Evolutionary conservation across 2,113 vertebrate species (phyloP).

Genomic region (Varanus komodoensis): DNA sequence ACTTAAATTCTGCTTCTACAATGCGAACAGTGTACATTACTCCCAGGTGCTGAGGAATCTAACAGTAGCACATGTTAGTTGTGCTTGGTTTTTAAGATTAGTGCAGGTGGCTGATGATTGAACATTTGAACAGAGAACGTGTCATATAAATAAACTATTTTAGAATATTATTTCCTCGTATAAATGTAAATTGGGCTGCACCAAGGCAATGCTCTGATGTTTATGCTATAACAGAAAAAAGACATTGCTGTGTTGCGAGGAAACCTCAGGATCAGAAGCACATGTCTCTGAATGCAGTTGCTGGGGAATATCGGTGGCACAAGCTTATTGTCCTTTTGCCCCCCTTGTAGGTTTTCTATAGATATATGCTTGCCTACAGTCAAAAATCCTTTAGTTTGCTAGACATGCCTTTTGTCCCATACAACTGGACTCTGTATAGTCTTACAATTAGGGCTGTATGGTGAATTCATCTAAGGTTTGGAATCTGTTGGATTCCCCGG

Average conservation of each 20-base stretch:
- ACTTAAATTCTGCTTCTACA: neutral
- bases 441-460: too few relatives aligned
- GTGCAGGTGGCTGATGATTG: constrained; percentile 6
- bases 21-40: neutral
- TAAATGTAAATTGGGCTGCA: constrained; percentile 45
- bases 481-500: too few relatives aligned
- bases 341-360: neutral
- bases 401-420: neutral
- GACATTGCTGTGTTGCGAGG: neutral
- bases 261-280: too few relatives aligned
- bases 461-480: too few relatives aligned
- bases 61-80: constrained; percentile 22
- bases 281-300: neutral
- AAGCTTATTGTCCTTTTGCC: neutral
- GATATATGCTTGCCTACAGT: neutral
- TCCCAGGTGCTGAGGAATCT: neutral
- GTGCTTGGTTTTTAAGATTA: constrained; percentile 26
- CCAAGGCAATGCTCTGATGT: constrained; percentile 25
- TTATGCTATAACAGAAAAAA: neutral
- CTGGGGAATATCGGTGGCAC: neutral
- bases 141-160: constrained; percentile 22
- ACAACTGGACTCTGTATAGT: neutral
- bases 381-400: neutral
- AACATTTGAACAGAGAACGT: constrained; percentile 44
- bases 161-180: constrained; percentile 28